These are phyloP conservation scores for Siderastrea radians DNA, from an alignment of 92 coral and sea anemone species.

Conservation along the genomic window DNA sequence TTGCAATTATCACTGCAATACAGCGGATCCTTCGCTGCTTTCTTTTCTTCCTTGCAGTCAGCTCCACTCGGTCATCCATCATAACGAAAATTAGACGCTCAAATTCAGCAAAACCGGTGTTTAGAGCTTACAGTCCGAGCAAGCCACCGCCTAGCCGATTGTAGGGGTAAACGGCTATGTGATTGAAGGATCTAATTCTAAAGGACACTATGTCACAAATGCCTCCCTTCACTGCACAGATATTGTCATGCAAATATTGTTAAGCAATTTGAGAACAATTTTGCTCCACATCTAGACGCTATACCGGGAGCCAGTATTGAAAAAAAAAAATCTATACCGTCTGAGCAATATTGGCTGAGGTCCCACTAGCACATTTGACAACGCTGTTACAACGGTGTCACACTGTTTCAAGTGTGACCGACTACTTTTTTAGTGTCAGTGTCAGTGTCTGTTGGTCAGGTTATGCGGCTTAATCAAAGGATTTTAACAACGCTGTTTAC, in stretches of 20 bases:
- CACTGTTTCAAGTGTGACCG: no score
- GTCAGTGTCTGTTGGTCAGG: no score
- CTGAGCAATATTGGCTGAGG: no score
- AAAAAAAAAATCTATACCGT: no score
- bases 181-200: not conserved
- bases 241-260: not conserved
- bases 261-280: not conserved
- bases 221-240: not conserved
- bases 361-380: no score
- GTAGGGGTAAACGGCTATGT: not conserved
- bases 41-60: constrained; percentile 55
- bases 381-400: no score
- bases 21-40: constrained; percentile 58
- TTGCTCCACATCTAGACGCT: not conserved
- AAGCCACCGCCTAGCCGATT: not conserved
- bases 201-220: not conserved
- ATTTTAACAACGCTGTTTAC: no score
- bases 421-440: no score
- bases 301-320: no score
- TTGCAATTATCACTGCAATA: constrained; percentile 23
- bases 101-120: not conserved
- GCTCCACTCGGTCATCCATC: constrained; percentile 44
- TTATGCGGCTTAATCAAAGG: no score
- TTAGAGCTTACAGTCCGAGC: not conserved
- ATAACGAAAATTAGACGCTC: not conserved